Base-by-base conservation (phyloP, 2,888 invertebrate genomes). In the Lampropteryx suffumata region DNA sequence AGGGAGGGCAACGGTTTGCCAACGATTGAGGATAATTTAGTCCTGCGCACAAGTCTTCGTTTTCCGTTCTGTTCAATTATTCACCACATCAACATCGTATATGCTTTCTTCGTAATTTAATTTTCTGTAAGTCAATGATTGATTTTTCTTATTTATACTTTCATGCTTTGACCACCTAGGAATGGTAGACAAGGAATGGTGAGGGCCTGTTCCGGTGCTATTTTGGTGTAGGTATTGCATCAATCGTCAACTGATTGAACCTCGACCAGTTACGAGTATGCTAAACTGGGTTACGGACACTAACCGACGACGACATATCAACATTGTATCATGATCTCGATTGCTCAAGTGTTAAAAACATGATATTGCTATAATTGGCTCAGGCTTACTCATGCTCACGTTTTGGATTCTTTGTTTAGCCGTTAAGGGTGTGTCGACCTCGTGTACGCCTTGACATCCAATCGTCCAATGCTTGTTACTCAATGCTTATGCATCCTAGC, bases 1-100 rank as follows among this genome's bases (percentile, higher is more conserved):
- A 62, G 79, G 71, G 67, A 62, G 79, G 71, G 74, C 80, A 80
- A 74, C 64, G 79, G 67, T 69, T 77, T 66, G 62, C 65, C 71
- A 71, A 76, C 66, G 73, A 69, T 69, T 69, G 70, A 58, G 55
- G 68, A 76, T 79, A 78, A 79, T 74, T 80, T 67, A 48, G 74
- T 76, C 65, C 64, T 28, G 27, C 30, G 17, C 49, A 44, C 13
- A 47, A 45, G 14, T 45, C 17, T 17, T 39, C 35, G 36, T n/a
- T 41, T 35, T 35, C 29, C 30, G 53, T 48, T 10, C 39, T 35
- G 30, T 44, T 35, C 27, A 40, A 48, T 40, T 35, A 33, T 48
- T 36, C 50, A 50, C 8, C 24, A 44, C 28, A 34, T 44, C 29
- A 42, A 14, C 36, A 2, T 29, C 13, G 6, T 32, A 17, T 17